These are phyloP conservation scores for Gari tellinella DNA, from an alignment of 2,888 invertebrate species.

Conservation along the genomic window DNA sequence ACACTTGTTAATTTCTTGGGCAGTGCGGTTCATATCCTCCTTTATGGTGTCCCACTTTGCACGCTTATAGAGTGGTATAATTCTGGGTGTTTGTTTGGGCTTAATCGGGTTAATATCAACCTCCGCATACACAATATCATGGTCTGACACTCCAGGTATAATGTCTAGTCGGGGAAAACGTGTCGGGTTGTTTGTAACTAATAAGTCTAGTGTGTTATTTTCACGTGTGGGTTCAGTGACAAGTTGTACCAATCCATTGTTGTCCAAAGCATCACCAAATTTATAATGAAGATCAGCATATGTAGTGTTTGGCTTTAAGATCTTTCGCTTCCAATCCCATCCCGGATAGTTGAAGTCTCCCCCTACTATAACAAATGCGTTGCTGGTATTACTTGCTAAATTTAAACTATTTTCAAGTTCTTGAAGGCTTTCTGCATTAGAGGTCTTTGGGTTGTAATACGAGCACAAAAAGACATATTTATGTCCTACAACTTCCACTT, in stretches of 20 bases:
- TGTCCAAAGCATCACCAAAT: conserved; percentile 25
- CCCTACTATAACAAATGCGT: not conserved
- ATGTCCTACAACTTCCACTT: not conserved
- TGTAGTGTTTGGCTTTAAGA: not conserved
- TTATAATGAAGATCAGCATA: not conserved
- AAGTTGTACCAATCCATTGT: conserved; percentile 40
- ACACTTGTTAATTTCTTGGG: not conserved
- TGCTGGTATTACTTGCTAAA: not conserved
- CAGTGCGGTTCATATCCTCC: conserved; percentile 24
- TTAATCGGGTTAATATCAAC: conserved; percentile 6
- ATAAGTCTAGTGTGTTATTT: conserved; percentile 32
- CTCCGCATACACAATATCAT: conserved; percentile 39
- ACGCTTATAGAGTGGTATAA: conserved; percentile 49
- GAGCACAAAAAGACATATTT: conserved; percentile 2
- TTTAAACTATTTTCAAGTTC: not conserved
- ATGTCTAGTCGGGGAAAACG: not conserved
- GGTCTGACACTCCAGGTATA: conserved; percentile 53
- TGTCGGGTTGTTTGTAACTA: conserved; percentile 49
- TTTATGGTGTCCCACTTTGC: conserved; percentile 40
- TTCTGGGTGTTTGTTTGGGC: conserved; percentile 18
- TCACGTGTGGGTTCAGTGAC: conserved; percentile 41
- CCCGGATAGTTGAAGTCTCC: conserved; percentile 8
- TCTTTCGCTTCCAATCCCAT: conserved; percentile 10
- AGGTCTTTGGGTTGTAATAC: conserved; percentile 6
- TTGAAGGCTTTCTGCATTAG: not conserved